phyloP scores from a whole-genome alignment of 2,797 vertebrate species.

The Sebastes steindachneri region DNA sequence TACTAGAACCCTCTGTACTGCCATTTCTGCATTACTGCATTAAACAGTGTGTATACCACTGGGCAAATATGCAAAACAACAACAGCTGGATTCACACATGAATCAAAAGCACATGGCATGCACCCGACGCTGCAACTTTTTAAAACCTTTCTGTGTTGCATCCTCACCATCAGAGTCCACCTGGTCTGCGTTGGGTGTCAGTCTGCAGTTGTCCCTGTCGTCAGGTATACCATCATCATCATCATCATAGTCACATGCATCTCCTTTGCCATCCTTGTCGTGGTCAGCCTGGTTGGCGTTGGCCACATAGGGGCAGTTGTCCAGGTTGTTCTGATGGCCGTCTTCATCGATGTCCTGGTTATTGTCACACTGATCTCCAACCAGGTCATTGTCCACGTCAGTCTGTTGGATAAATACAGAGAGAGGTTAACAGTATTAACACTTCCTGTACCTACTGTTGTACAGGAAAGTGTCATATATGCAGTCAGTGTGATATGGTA shows the following conservation, averaged over 20 bases:
- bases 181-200: conserved; percentile 92
- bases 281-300: conserved; percentile 98
- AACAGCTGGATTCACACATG: background rate
- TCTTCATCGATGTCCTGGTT: conserved; percentile 98
- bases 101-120: background rate
- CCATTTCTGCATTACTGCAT: background rate
- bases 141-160: background rate
- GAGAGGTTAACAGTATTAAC: background rate
- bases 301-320: conserved; percentile 96
- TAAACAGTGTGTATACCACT: background rate
- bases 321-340: conserved; percentile 97
- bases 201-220: conserved; percentile 95
- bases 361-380: conserved; percentile 97
- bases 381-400: conserved; percentile 93
- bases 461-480: background rate
- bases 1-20: background rate
- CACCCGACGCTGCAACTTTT: background rate
- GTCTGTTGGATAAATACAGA: conserved; percentile 75
- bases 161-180: conserved; percentile 90
- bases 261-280: conserved; percentile 94
- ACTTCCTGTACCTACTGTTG: background rate
- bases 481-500: conserved; percentile 47
- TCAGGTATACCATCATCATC: conserved; percentile 96
- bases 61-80: background rate
- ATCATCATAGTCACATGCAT: conserved; percentile 95